These are phyloP conservation scores for Leptonema lineaticorne DNA, from an alignment of 1,140 invertebrate species.

Conservation along the genomic window DNA sequence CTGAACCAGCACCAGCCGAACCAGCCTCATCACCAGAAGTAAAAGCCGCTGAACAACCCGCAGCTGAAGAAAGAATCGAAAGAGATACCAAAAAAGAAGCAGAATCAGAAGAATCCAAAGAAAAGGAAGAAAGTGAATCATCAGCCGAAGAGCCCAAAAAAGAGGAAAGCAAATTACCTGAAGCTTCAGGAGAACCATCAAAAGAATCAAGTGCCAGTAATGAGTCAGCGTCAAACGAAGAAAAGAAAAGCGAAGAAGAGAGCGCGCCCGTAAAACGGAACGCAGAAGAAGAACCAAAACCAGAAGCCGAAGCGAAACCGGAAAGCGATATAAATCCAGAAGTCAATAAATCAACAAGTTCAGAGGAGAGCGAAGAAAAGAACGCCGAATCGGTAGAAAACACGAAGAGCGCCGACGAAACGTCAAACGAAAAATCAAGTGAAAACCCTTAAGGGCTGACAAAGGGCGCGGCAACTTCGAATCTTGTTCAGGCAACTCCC, in stretches of 20 bases:
- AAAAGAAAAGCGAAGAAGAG: not conserved
- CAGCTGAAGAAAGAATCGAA: no score
- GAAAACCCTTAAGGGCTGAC: slow-evolving; percentile 24
- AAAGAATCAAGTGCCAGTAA: slow-evolving; percentile 7
- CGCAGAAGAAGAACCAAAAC: slow-evolving; percentile 5
- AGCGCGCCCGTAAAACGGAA: not conserved
- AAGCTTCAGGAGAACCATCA: not conserved
- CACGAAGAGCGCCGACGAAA: slow-evolving; percentile 25
- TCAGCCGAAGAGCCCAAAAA: slow-evolving; percentile 21
- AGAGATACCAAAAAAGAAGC: slow-evolving; percentile 35
- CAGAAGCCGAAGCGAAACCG: slow-evolving; percentile 21
- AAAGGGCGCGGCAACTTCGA: slow-evolving; percentile 12
- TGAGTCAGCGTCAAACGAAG: slow-evolving; percentile 21
- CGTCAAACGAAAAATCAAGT: slow-evolving; percentile 25
- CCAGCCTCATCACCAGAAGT: slow-evolving; percentile 13
- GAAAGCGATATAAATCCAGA: slow-evolving; percentile 35
- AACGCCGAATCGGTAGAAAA: slow-evolving; percentile 26
- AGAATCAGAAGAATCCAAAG: slow-evolving; percentile 21
- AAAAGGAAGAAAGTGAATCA: not conserved
- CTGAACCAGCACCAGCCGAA: slow-evolving; percentile 2
- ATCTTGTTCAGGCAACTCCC: not conserved
- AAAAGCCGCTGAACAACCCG: slow-evolving; percentile 29
- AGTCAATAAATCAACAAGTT: slow-evolving; percentile 31
- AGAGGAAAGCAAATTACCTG: not conserved
- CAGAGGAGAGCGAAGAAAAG: slow-evolving; percentile 26